Conservation (phyloP, 2,113 vertebrate species). For the Pristiophorus japonicus region DNA sequence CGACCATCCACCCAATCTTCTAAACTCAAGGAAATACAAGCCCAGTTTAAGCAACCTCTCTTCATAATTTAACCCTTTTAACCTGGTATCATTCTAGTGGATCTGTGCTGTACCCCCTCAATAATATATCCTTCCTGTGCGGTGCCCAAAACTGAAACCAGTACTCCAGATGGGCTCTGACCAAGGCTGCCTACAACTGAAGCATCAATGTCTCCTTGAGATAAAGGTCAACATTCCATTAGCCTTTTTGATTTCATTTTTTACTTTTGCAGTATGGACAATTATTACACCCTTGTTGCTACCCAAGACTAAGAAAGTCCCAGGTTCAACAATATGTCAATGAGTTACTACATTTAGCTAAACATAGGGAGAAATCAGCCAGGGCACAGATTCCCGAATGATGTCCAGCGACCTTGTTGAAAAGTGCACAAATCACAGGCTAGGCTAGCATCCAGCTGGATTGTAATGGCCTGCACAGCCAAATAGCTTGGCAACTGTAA, state of each 20-base stretch:
- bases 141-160: not conserved
- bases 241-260: not conserved
- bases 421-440: not conserved
- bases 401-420: not conserved
- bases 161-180: not conserved
- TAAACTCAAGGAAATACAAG: not conserved
- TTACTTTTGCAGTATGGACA: not conserved
- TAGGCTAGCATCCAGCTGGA: not conserved
- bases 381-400: not conserved
- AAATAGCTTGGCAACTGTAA: too few species aligned
- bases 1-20: not conserved
- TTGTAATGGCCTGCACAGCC: not conserved
- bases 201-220: not conserved
- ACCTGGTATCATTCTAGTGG: not conserved
- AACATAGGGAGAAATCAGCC: not conserved
- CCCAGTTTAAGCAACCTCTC: not conserved
- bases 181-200: too few species aligned
- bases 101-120: not conserved
- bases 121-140: not conserved
- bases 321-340: not conserved
- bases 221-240: not conserved
- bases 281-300: not conserved
- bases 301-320: not conserved
- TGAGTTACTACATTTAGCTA: not conserved
- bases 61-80: not conserved